Conservation (phyloP, 2,888 invertebrate species). For the Leistus spinibarbis region DNA sequence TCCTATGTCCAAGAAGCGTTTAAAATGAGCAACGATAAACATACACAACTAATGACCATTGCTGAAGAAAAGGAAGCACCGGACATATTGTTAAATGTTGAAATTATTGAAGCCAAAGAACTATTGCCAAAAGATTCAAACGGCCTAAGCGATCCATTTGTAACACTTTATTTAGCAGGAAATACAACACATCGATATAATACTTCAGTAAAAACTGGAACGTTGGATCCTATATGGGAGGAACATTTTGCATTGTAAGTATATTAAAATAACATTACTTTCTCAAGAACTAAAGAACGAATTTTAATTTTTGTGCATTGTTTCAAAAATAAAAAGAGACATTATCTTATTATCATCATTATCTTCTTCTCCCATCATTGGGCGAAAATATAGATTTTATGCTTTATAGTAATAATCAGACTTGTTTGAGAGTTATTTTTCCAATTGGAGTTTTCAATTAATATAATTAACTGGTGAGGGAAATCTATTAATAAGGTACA, state of each 20-base stretch:
- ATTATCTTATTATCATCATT: too few species aligned
- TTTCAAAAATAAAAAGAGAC: too few species aligned
- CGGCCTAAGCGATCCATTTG: conserved; percentile 97
- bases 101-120: conserved; percentile 86
- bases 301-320: not conserved
- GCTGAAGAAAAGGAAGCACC: conserved; percentile 83
- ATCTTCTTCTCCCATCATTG: too few species aligned
- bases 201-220: conserved; percentile 89
- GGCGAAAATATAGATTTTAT: too few species aligned
- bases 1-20: conserved; percentile 82
- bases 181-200: conserved; percentile 80
- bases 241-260: conserved; percentile 96
- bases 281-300: not conserved
- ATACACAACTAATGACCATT: conserved; percentile 70
- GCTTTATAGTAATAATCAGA: too few species aligned
- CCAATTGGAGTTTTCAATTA: too few species aligned
- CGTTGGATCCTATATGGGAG: conserved; percentile 93
- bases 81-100: conserved; percentile 81
- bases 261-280: conserved; percentile 9
- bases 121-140: conserved; percentile 84
- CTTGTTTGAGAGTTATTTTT: too few species aligned
- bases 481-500: too few species aligned
- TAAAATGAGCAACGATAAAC: conserved; percentile 77
- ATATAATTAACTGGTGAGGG: too few species aligned
- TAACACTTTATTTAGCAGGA: conserved; percentile 85